These are phyloP conservation scores for Gymnothorax javanicus DNA, from an alignment of 2,797 vertebrate species.

Conservation along the genomic window DNA sequence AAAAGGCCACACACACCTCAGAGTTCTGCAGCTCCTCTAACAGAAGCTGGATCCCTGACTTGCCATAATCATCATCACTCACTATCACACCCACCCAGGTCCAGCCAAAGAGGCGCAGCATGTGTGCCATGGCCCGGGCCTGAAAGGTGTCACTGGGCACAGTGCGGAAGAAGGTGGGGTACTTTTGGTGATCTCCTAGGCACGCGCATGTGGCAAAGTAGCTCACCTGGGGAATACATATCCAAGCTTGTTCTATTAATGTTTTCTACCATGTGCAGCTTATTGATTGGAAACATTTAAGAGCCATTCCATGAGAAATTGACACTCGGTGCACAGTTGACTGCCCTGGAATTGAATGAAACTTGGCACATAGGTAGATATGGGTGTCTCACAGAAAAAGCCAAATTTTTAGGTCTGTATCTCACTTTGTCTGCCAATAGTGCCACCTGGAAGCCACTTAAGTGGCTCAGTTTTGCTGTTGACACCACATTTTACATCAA, in stretches of 20 bases:
- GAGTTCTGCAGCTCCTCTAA: constrained; percentile 50
- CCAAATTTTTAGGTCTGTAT: too few relatives aligned
- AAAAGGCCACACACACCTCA: constrained; percentile 54
- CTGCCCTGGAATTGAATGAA: too few relatives aligned
- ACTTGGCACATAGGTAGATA: too few relatives aligned
- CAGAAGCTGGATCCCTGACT: constrained; percentile 57
- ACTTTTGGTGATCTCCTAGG: constrained; percentile 54
- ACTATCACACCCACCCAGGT: constrained; percentile 58
- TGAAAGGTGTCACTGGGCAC: constrained; percentile 59
- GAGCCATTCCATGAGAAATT: not conserved
- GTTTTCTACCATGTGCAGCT: not conserved
- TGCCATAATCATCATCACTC: constrained; percentile 58
- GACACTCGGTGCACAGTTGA: too few relatives aligned
- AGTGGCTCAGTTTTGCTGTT: too few relatives aligned
- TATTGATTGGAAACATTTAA: not conserved
- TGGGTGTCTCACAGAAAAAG: too few relatives aligned
- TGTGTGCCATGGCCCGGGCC: constrained; percentile 47
- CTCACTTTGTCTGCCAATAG: too few relatives aligned
- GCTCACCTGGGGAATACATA: constrained; percentile 53
- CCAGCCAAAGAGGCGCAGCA: constrained; percentile 56
- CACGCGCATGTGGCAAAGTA: constrained; percentile 62
- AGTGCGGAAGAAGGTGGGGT: constrained; percentile 54
- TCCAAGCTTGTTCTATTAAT: not conserved
- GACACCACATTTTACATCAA: too few relatives aligned
- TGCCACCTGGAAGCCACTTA: too few relatives aligned